Percentiles rank a stretch among this genome's conserved stretches.
phyloP scores from a whole-genome alignment of 2,113 vertebrate genomes.

The Hemiprocne comata region DNA sequence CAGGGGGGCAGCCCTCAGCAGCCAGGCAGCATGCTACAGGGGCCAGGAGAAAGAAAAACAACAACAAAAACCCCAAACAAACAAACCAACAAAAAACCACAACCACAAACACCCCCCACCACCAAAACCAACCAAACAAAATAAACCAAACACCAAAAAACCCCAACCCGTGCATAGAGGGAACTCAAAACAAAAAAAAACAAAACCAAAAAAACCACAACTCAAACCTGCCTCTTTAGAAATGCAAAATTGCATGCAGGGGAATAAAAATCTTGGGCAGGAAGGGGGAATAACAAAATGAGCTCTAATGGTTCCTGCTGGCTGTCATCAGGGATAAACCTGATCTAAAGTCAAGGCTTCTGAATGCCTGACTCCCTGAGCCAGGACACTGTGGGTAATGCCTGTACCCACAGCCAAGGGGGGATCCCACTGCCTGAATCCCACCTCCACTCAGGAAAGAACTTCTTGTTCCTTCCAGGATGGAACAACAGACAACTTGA shows the following conservation, averaged over 20 bases:
- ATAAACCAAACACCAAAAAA: too few species aligned
- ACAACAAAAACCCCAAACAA: too few species aligned
- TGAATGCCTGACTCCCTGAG: background rate
- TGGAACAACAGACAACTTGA: background rate
- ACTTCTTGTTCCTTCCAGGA: background rate
- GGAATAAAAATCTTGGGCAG: background rate
- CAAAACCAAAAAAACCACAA: too few species aligned
- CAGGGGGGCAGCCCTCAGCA: slow-evolving; percentile 57
- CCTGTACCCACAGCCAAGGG: background rate
- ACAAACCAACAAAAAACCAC: background rate
- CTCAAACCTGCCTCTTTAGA: background rate
- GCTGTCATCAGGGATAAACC: background rate
- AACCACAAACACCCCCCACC: too few species aligned
- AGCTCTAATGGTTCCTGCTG: background rate
- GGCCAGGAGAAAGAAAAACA: background rate
- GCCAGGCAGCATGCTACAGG: slow-evolving; percentile 26
- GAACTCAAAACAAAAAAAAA: too few species aligned
- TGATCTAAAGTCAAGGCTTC: background rate
- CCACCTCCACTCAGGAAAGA: background rate
- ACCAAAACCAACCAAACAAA: too few species aligned
- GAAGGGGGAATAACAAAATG: background rate
- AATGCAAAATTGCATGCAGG: background rate
- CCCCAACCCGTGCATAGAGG: accelerated
- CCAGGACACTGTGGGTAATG: background rate
- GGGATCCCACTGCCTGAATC: background rate